Conservation (phyloP, 1,140 invertebrate genomes). For the Anoplolepis gracilipes region DNA sequence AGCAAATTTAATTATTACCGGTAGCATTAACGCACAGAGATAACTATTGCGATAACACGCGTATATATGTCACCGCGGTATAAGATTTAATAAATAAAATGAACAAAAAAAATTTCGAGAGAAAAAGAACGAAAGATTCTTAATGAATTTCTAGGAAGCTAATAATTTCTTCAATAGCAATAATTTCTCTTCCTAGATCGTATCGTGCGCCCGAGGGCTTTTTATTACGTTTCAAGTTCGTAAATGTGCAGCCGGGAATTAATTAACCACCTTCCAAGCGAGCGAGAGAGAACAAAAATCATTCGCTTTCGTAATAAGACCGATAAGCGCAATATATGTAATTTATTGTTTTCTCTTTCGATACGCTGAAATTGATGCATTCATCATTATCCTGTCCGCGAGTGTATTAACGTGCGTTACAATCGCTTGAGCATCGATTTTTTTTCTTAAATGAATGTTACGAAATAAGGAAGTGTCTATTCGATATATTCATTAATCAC, state of each 20-base stretch:
- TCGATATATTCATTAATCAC: not conserved
- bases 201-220: slow-evolving; percentile 24
- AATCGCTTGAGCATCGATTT: not conserved
- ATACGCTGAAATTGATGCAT: slow-evolving; percentile 33
- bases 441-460: not conserved
- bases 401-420: not conserved
- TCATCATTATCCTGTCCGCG: slow-evolving; percentile 19
- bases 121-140: slow-evolving; percentile 21
- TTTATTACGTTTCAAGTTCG: slow-evolving; percentile 53
- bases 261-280: slow-evolving; percentile 41
- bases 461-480: slow-evolving; percentile 1
- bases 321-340: not conserved
- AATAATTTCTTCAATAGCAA: slow-evolving; percentile 63
- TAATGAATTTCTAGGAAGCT: slow-evolving; percentile 55
- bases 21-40: slow-evolving; percentile 38
- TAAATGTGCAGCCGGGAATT: slow-evolving; percentile 35
- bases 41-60: slow-evolving; percentile 8
- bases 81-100: slow-evolving; percentile 36
- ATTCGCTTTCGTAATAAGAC: slow-evolving; percentile 46
- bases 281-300: slow-evolving; percentile 12
- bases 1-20: slow-evolving; percentile 48
- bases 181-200: slow-evolving; percentile 55
- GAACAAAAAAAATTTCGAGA: not conserved
- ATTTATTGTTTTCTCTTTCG: slow-evolving; percentile 52
- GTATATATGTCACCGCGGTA: not conserved